Base-by-base conservation (phyloP, 2,888 invertebrate species). In the Cantharis rufa region DNA sequence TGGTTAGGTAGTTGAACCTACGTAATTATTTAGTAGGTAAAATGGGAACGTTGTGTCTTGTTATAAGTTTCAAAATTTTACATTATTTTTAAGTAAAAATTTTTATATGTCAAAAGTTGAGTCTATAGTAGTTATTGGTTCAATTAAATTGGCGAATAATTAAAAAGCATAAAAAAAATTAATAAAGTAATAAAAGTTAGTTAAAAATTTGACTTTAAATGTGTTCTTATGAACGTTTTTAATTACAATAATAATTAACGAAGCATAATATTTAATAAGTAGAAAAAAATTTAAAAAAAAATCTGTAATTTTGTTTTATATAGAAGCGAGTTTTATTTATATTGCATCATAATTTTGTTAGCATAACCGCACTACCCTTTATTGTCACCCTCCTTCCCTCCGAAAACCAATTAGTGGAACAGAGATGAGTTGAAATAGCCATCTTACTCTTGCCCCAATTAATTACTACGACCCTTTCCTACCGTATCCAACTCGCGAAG, bases 381-480 rank as follows among this genome's bases (percentile, higher is more conserved):
- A 77, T 76, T 76, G 73, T 32, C 77, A 71, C 78, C 78, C 79
- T 78, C 77, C 75, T 75, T 74, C 78, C 80, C 80, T 77, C 77
- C 79, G 74, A 81, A 81, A 81, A 81, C 81, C 81, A 81, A 81
- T 81, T 81, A 80, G 80, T 74, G 75, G 24, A 63, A 81, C 62
- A 74, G 78, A 78, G 78, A 79, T 63, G 64, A 69, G 72, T 64
- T 71, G 66, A 70, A 79, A 69, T 69, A 66, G 72, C 79, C 71
- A 61, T 79, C 76, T 77, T 70, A 74, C 77, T 79, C 74, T 21
- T 70, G 73, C 71, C 78, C 77, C 80, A 80, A 80, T 80, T 80
- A 80, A 80, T 80, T 80, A 80, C 78, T 63, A 71, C 77, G 74
- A 78, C 76, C 80, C 78, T 74, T 71, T 80, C 75, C 79, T 74